Evolutionary conservation across 2,797 vertebrate species (phyloP).

Genomic region (Pangasius djambal): DNA sequence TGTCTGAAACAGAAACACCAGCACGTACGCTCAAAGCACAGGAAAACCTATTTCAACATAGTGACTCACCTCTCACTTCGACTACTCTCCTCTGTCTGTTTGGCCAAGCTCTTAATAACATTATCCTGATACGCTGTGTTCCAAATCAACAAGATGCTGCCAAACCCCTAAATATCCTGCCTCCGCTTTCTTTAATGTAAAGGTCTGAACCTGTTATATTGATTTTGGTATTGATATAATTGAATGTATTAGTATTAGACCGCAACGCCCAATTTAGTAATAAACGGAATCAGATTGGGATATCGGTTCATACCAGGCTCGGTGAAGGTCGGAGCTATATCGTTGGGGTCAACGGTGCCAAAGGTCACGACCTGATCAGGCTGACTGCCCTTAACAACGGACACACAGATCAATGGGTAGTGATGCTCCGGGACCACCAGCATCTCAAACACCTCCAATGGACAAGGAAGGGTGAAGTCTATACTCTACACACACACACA

Average conservation of each 20-base stretch:
- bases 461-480: slow-evolving; percentile 87
- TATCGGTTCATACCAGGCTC: slow-evolving; percentile 75
- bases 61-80: not conserved
- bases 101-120: not conserved
- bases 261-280: not conserved
- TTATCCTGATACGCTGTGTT: not conserved
- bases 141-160: not conserved
- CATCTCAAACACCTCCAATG: slow-evolving; percentile 88
- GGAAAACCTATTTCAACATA: too few relatives aligned
- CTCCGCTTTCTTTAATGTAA: not conserved
- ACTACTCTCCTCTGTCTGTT: not conserved
- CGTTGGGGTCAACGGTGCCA: slow-evolving; percentile 88
- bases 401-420: slow-evolving; percentile 87
- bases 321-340: slow-evolving; percentile 84
- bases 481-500: slow-evolving; percentile 74
- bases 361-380: slow-evolving; percentile 82
- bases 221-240: not conserved
- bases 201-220: not conserved
- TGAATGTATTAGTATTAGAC: not conserved
- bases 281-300: not conserved
- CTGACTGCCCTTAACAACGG: slow-evolving; percentile 83
- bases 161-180: not conserved
- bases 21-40: not conserved
- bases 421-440: slow-evolving; percentile 87
- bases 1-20: slow-evolving; percentile 68